Evolutionary conservation across 2,888 invertebrate species (phyloP), one percentile per base, ranked within the genome.

Genomic region (Eilema sororculum): DNA sequence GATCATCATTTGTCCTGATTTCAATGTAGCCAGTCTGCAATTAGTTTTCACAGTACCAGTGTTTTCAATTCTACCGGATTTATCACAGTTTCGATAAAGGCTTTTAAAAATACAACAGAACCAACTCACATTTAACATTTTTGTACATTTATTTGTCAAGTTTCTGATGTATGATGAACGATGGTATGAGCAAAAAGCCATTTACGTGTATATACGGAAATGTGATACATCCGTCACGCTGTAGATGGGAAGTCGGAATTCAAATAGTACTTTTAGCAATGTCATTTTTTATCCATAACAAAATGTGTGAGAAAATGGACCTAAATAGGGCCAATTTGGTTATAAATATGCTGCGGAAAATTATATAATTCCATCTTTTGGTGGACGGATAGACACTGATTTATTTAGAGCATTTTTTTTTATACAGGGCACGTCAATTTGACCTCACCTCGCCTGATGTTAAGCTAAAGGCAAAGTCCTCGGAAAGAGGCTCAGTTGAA

Each of bases 161-260:
- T 69, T 12, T 73, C 69, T 72, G 78, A 74, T 74, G 65, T 64
- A 75, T 57, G 81, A 79, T 74, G 71, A 75, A 71, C 62, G 81
- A 79, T 74, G 78, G 20, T 66, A 60, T 67, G 68, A 66, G 60
- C 70, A 71, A 75, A 79, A 78, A 71, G 67, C 76, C 60, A 76
- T 74, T 75, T 74, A 71, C 68, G 65, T 69, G 62, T 69, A 62
- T 63, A 70, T 37, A 57, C 65, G 70, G 70, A 74, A 73, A 80
- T 72, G 61, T 72, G 70, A 78, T 68, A 79, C 74, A 79, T 81
- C 77, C 63, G 74, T 78, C 77, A 71, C 60, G 24, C 30, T 59
- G 63, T 37, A 69, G 10, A 52, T 60, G 71, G 63, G 62, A 22
- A 46, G 59, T 24, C 59, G 68, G 52, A 30, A 64, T 58, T 62